Evolutionary conservation across 2,797 vertebrate species (phyloP).

Genomic region (Manis crassicaudata): DNA sequence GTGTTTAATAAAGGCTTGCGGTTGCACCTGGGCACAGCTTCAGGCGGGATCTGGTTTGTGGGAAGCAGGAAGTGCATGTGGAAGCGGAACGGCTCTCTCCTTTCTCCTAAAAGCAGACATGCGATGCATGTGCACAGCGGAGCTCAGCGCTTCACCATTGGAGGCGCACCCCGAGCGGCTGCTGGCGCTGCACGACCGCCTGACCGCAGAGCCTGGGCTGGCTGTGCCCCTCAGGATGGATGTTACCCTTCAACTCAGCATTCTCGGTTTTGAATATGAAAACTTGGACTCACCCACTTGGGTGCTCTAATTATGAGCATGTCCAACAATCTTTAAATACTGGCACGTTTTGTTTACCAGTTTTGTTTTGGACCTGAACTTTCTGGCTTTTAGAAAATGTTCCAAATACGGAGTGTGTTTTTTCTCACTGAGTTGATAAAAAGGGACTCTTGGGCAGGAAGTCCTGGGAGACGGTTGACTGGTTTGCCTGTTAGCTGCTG

Average conservation of each 20-base stretch:
- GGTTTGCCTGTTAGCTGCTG: fast-evolving
- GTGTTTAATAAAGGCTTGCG: background rate
- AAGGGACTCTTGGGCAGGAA: background rate
- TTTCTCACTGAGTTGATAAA: too few species aligned
- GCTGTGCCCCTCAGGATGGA: fast-evolving
- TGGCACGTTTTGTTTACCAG: background rate
- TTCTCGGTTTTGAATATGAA: fast-evolving
- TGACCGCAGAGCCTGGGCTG: background rate
- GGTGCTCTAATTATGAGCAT: fast-evolving
- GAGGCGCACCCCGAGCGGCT: too few species aligned
- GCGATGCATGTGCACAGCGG: too few species aligned
- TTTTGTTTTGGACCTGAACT: background rate
- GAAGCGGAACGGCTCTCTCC: background rate
- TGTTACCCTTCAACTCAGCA: fast-evolving
- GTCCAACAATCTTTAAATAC: fast-evolving
- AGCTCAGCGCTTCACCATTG: too few species aligned
- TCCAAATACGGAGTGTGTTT: background rate
- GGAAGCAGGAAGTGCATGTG: background rate
- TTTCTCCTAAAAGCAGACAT: background rate
- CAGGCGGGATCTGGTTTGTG: fast-evolving
- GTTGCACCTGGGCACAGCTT: fast-evolving
- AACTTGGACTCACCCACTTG: fast-evolving
- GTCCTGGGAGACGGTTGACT: fast-evolving
- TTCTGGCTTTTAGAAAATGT: background rate
- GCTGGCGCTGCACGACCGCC: fast-evolving